These are phyloP conservation scores for Scopus umbretta DNA, from an alignment of 2,113 vertebrate species.

Conservation along the genomic window DNA sequence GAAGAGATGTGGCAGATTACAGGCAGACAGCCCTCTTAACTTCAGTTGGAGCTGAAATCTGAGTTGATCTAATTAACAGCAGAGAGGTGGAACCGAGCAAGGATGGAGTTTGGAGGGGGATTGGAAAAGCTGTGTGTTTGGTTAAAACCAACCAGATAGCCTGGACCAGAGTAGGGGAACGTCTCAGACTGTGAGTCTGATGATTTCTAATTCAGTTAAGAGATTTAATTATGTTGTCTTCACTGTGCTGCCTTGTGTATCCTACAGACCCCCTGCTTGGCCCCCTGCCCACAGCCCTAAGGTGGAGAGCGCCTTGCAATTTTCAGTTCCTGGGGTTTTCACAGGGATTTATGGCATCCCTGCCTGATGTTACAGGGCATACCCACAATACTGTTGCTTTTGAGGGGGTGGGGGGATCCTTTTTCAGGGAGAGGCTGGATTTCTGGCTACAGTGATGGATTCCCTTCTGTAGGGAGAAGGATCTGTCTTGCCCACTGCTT, in stretches of 20 bases:
- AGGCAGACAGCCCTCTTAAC: background rate
- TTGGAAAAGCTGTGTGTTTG: background rate
- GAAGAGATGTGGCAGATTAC: background rate
- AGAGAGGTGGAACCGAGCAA: background rate
- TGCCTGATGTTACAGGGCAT: background rate
- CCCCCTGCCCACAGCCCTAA: background rate
- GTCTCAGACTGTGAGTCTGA: background rate
- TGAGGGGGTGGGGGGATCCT: background rate
- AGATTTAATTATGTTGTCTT: conserved; percentile 24
- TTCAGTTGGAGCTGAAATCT: background rate
- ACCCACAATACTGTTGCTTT: background rate
- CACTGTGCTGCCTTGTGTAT: background rate
- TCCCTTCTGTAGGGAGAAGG: background rate
- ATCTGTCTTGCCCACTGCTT: background rate
- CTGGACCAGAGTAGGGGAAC: background rate
- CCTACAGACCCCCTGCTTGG: background rate
- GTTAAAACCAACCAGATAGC: conserved; percentile 4
- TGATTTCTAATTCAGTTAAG: conserved; percentile 24
- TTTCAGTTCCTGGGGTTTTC: background rate
- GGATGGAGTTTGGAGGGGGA: background rate
- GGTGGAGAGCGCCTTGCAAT: background rate
- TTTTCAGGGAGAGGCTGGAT: background rate
- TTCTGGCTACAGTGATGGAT: background rate
- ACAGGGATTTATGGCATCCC: background rate
- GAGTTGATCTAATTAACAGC: background rate